Base-by-base conservation (phyloP, 2,113 vertebrate species). In the Agapornis roseicollis region DNA sequence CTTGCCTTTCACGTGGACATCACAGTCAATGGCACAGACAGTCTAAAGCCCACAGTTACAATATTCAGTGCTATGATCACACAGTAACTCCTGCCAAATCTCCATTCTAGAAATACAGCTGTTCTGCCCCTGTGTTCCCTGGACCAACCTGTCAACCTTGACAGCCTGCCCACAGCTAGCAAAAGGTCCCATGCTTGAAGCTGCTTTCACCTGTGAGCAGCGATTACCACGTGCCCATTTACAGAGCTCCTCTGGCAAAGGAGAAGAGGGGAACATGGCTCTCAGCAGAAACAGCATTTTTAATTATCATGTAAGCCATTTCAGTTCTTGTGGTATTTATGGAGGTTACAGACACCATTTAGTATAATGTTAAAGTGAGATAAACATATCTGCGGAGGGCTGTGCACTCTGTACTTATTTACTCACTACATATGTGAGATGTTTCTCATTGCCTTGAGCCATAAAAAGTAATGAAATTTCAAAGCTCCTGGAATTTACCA, bases 321-420 rank as follows among this genome's bases (percentile, higher is more conserved):
- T 85, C 78, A 55, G 69, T 94, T 95, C 47, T 90, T 88, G 60
- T 82, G 71, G 33, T 81, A 93, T 95, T 97, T 96, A 93, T 88
- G 64, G 82, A 92, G 69, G 55, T 52, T 87, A 35, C 70, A 97
- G 84, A 82, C 53, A 89, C 47, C 69, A 91, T 83, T 74, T 39
- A 76, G 84, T 53, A 91, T 46, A 69, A 76, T 92, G 80, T 29
- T 93, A 23, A 63, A 89, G 47, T 42, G 84, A 96, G 85, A 95
- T 86, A 96, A 96, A 94, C 81, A 2, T 97, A 97, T 97, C 96
- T 94, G 58, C 65, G 49, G 79, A 92, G 64, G 69, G 69, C 70
- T 79, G 69, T 41, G 53, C 15, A 8, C 9, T 10, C 86, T 80
- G 76, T 47, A 55, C 96, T 91, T 96, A 90, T 73, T 95, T 92